Base-by-base conservation (phyloP, 2,113 vertebrate species). In the Turnix velox region DNA sequence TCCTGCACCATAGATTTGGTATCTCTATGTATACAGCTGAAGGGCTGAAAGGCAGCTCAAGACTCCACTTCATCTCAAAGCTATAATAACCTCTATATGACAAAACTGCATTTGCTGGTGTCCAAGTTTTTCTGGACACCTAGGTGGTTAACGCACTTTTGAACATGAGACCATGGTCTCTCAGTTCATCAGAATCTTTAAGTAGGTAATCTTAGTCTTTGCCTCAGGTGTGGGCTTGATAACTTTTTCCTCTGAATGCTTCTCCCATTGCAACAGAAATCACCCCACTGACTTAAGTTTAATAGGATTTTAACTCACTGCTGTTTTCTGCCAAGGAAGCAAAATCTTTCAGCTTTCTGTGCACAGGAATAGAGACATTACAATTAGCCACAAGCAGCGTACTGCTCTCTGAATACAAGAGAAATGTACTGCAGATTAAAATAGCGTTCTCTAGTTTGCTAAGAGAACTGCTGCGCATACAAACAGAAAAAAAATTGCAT, bases 301-400 rank as follows among this genome's bases (percentile, higher is more conserved):
- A 87, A 87, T 42, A 68, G 62, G 27, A 93, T 89, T 88, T 94
- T 84, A 92, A 92, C 74, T 92, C 35, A 20, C 74, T 87, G 62
- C 57, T 84, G 66, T 42, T 93, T 87, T 91, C 69, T 88, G 77
- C 58, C 65, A 78, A 84, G 73, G 87, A 94, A 87, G 73, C 45
- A 84, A 62, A 78, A 79, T 61, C 81, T 88, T 92, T 78, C n/a
- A 42, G 52, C 74, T 93, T 86, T 77, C 69, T 82, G 57, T 33
- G 57, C 73, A 59, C 52, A 74, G 73, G 45, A 94, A 88, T 27
- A 78, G 66, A 82, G 76, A 84, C 40, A 84, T 93, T 94, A 93
- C 93, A 91, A 92, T 95, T 94, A 92, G 88, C 72, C 55, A 86
- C 59, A 35, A 90, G 82, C 39, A 43, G 25, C 48, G 37, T 81